Percentiles rank a stretch among this genome's conserved stretches.
Evolutionary conservation across 2,888 invertebrate species (phyloP).

Genomic region (Dasysyrphus tricinctus): DNA sequence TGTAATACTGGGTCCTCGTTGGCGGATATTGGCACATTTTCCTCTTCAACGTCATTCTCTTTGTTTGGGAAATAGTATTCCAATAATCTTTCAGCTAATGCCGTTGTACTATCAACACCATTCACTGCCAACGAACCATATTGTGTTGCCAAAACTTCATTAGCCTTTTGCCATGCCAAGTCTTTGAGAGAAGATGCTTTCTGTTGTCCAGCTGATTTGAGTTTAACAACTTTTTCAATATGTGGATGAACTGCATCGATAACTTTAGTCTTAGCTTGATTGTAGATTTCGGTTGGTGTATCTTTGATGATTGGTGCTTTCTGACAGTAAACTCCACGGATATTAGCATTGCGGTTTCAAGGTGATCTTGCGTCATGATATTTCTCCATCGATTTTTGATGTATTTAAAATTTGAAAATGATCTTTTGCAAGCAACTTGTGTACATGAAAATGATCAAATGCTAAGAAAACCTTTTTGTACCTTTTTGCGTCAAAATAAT

Average conservation of each 20-base stretch:
- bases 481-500: no score
- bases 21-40: slow-evolving; percentile 85
- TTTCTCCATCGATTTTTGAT: no score
- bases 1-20: slow-evolving; percentile 88
- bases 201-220: slow-evolving; percentile 83
- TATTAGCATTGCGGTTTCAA: no score
- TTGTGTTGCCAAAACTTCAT: slow-evolving; percentile 88
- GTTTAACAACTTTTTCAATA: slow-evolving; percentile 81
- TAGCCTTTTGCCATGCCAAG: slow-evolving; percentile 89
- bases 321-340: no score
- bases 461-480: no score
- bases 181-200: slow-evolving; percentile 88
- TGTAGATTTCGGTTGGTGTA: slow-evolving; percentile 86
- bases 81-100: slow-evolving; percentile 88
- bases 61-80: slow-evolving; percentile 89
- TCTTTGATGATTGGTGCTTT: slow-evolving; percentile 88
- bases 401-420: no score
- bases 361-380: no score
- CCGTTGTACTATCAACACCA: slow-evolving; percentile 88
- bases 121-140: slow-evolving; percentile 88
- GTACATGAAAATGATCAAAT: no score
- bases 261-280: slow-evolving; percentile 86
- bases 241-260: slow-evolving; percentile 86
- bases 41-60: slow-evolving; percentile 85
- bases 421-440: no score